Evolutionary conservation across 1,140 invertebrate genomes (phyloP).

Genomic region (Mycetomoellerius zeteki): DNA sequence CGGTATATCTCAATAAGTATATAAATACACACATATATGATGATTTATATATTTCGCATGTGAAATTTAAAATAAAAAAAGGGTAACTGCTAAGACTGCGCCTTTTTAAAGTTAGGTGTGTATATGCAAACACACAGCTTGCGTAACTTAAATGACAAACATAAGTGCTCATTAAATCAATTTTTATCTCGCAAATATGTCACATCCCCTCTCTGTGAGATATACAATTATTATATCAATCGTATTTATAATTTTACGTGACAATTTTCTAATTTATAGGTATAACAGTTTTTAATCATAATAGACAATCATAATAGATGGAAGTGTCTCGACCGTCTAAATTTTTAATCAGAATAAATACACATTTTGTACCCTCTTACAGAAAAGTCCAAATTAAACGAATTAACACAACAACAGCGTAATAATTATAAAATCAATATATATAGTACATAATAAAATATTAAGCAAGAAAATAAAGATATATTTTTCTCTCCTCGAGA

Average conservation of each 20-base stretch:
- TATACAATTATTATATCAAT: not conserved
- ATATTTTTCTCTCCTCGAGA: not conserved
- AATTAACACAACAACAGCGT: not conserved
- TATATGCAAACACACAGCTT: not conserved
- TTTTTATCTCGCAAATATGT: not conserved
- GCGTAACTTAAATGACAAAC: not conserved
- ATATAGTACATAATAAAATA: not conserved
- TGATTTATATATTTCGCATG: not conserved
- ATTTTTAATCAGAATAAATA: not conserved
- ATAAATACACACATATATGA: not conserved
- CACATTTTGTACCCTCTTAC: too few relatives aligned
- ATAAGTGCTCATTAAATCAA: not conserved
- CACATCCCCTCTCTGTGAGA: not conserved
- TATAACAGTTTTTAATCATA: not conserved
- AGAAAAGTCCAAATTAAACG: too few relatives aligned
- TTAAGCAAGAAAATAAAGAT: not conserved
- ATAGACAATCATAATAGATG: not conserved
- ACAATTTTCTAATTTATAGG: not conserved
- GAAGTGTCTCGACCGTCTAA: not conserved
- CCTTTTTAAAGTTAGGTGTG: not conserved
- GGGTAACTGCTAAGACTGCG: not conserved
- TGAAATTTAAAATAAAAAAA: not conserved
- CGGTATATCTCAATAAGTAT: not conserved
- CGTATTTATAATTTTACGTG: not conserved
- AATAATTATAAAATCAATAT: slow-evolving; percentile 7